Evolutionary conservation across 2,888 invertebrate genomes (phyloP), one percentile per base, ranked within the genome.

Genomic region (Steinernema scapterisci): DNA sequence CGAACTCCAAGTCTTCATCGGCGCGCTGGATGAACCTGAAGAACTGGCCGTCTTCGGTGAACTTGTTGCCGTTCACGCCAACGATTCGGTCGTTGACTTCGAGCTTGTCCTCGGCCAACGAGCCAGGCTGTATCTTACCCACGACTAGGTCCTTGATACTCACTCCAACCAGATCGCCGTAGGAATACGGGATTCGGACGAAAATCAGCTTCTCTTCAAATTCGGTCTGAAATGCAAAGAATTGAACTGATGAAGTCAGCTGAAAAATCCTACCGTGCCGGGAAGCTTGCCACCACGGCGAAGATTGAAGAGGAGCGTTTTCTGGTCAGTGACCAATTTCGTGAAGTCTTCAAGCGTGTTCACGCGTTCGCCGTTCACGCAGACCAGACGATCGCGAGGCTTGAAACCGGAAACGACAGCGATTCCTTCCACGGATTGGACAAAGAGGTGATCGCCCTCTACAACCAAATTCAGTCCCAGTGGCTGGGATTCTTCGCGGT

Each of bases 61-160:
- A 70, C 31, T 70, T 70, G 13, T n/a, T 5, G 70, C 38, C 38
- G 70, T 70, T 70, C 27, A 70, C 43, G 31, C 19, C 70, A 43
- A 31, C 13, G 70, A 70, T 70, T 1, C 70, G 70, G 70, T 70
- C 70, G 11, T 70, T 70, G 70, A 72, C 16, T 31, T 72, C 27
- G 9, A 51, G 27, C 27, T 51, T 48, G 31, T 45, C 72, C n/a
- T 72, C 51, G 25, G 51, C 48, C 11, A 38, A 13, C 16, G 48
- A 23, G 45, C 51, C 51, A 1, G 46, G 5, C 72, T 72, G 72
- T 21, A 72, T 72, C 51, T 48, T 46, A 0, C 27, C 31, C 72
- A 72, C 72, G 25, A 45, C 45, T 1, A 72, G 72, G 13, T 48
- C 48, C 51, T 72, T 45, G 25, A 31, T 45, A 6, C n/a, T 48